A percentile compares a stretch with the other conserved stretches of the same genome.
Evolutionary conservation across 2,888 invertebrate genomes (phyloP).

Genomic region (Pyrgus malvae): DNA sequence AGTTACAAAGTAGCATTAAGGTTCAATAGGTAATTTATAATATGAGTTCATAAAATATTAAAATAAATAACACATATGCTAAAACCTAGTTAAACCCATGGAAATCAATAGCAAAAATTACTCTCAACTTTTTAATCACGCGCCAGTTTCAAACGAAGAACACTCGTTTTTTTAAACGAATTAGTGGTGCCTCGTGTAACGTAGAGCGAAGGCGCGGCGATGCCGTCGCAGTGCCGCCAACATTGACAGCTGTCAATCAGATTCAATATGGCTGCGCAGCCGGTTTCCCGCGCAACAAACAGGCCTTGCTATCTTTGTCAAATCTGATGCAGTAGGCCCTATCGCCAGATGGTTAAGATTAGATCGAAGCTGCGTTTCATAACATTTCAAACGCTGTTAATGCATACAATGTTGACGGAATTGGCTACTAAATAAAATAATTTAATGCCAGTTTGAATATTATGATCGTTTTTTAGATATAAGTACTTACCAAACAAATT

Average conservation of each 20-base stretch:
- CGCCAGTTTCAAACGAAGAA: slow-evolving; percentile 13
- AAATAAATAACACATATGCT: no score
- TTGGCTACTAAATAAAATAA: no score
- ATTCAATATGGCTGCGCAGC: slow-evolving; percentile 74
- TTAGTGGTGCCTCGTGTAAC: slow-evolving; percentile 59
- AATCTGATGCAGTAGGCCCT: slow-evolving; percentile 45
- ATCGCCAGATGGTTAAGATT: slow-evolving; percentile 53
- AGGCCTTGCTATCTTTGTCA: slow-evolving; percentile 43
- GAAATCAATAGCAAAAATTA: neutral
- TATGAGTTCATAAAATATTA: no score
- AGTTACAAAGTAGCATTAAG: no score
- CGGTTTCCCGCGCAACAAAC: slow-evolving; percentile 60
- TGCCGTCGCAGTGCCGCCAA: slow-evolving; percentile 78
- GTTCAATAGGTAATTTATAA: no score
- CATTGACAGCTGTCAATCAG: slow-evolving; percentile 82
- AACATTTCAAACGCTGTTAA: neutral
- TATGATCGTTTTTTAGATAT: no score
- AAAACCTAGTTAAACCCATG: no score
- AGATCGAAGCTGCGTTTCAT: slow-evolving; percentile 33
- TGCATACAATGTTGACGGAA: neutral
- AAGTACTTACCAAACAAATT: neutral
- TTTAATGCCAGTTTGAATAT: no score
- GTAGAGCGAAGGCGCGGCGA: slow-evolving; percentile 65
- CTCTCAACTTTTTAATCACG: slow-evolving; percentile 13
- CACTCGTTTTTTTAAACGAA: slow-evolving; percentile 41